Base-by-base conservation (phyloP, 64 coral and sea anemone genomes). In the Stichodactyla mertensii region DNA sequence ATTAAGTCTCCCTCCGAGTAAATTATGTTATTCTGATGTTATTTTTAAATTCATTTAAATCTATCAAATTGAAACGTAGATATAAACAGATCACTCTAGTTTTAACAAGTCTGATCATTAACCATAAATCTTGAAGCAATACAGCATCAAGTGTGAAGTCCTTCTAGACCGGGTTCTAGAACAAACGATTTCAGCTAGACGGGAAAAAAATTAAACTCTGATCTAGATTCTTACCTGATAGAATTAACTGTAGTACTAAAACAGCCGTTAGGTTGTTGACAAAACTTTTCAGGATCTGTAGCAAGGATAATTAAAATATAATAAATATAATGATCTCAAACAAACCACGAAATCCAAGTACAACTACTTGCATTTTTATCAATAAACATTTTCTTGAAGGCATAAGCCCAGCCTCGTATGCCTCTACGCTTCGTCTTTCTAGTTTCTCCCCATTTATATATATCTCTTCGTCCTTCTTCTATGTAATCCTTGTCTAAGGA, bases 241-340 rank as follows among this genome's bases (percentile, higher is more conserved):
- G 78, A 15, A 80, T 83, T 79, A 96, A 83, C 86, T 96, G 94
- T 18, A 96, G 80, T 11, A 88, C 51, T 62, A 96, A 71, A 23
- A 90, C 86, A 58, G 86, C 61, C n/a, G 94, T 96, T 23, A 96
- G 69, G 85, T 96, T 96, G 36, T 92, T 84, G 16, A 92, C 31
- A 90, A 96, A 96, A 85, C 88, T 96, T 69, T 84, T 92, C 79
- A 96, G 84, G 85, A 96, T 92, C 94, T 96, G 82, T 45, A 87
- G 53, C 67, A 51, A 57, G 54, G 82, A 61, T 13, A 52, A 16
- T 20, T 54, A 31, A 52, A 60, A 10, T 16, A 61, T 27, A 26
- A n/a, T 19, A 82, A 16, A 82, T n/a, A 18, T 85, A 6, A 81
- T 22, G 55, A 85, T 28, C 56, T 45, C 55, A 13, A 20, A 23